Evolutionary conservation across 2,797 vertebrate species (phyloP), one percentile per base, ranked within the genome.

Genomic region (Micrastur ruficollis): DNA sequence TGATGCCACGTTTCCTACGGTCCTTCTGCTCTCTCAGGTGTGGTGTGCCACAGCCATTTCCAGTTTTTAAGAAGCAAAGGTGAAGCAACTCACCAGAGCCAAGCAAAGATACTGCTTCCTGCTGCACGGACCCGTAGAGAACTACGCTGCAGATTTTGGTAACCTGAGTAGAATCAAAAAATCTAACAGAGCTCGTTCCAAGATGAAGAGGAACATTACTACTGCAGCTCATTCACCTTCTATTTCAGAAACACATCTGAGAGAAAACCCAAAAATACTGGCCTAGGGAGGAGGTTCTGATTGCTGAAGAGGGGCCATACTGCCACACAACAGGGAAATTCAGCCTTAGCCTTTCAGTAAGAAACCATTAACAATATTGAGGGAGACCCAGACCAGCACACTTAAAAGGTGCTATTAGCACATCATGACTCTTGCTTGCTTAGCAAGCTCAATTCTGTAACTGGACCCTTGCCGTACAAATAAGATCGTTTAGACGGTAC

Each of bases 1-100:
- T 50, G 19, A 27, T 16, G 47, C 36, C 6, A 3, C 3, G 47
- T 26, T 44, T 72, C 52, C 52, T 49, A 0, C 0, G 0, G 22
- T n/a, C 31, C 38, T 25, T 15, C 79, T 32, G 38, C 38, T 81
- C 70, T 40, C 49, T 16, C 55, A 27, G 12, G 53, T 66, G 16
- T 1, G 2, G 19, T 10, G 32, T 22, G 67, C 26, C 44, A 27
- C 12, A 31, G 31, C 42, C 34, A n/a, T 29, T 68, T 38, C 17
- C 29, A 65, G 32, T 21, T 40, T 59, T 59, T 40, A 40, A 70
- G 42, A 73, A 61, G 42, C 23, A 22, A 42, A 88, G 36, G 40
- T 78, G 3, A n/a, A 55, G n/a, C 10, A 78, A 2, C 6, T 50
- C 61, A 29, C 27, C 1, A 29, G 38, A 75, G 76, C 19, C 36